These are phyloP conservation scores for Clanis bilineata DNA, from an alignment of 2,888 invertebrate genomes.

Conservation along the genomic window DNA sequence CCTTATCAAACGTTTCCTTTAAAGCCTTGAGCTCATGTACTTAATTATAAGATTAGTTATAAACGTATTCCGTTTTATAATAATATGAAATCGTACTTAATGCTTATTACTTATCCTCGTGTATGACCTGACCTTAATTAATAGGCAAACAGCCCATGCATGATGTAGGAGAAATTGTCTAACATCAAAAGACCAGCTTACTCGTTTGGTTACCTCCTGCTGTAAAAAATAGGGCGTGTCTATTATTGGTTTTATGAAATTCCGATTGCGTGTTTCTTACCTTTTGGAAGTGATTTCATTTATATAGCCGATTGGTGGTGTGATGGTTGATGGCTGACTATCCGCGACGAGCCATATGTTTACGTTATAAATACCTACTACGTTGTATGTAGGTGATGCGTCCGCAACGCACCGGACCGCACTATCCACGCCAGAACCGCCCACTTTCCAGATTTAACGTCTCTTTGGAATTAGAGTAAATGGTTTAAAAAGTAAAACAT, in stretches of 20 bases:
- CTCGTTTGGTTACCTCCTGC: neutral
- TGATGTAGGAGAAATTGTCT: too few relatives aligned
- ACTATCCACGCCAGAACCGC: conserved; percentile 60
- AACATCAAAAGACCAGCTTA: neutral
- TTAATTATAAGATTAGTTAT: neutral
- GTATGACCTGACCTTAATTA: too few relatives aligned
- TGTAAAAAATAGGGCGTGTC: neutral
- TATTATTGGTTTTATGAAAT: neutral
- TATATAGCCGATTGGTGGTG: conserved; percentile 9
- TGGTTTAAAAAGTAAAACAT: too few relatives aligned
- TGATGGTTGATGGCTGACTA: conserved; percentile 10
- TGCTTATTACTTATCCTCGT: too few relatives aligned
- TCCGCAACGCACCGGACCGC: conserved; percentile 54
- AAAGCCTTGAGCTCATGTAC: neutral
- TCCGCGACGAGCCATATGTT: conserved; percentile 65
- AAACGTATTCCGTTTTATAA: neutral
- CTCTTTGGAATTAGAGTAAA: conserved; percentile 19
- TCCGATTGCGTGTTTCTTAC: neutral
- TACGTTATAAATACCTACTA: conserved; percentile 67
- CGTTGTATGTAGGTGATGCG: conserved; percentile 53
- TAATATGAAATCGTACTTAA: too few relatives aligned
- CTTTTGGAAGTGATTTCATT: conserved; percentile 6
- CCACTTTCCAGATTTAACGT: conserved; percentile 45
- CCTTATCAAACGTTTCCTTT: conserved; percentile 6
- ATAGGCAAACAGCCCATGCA: too few relatives aligned